Evolutionary conservation across 2,888 invertebrate species (phyloP).

Genomic region (Celastrina argiolus): DNA sequence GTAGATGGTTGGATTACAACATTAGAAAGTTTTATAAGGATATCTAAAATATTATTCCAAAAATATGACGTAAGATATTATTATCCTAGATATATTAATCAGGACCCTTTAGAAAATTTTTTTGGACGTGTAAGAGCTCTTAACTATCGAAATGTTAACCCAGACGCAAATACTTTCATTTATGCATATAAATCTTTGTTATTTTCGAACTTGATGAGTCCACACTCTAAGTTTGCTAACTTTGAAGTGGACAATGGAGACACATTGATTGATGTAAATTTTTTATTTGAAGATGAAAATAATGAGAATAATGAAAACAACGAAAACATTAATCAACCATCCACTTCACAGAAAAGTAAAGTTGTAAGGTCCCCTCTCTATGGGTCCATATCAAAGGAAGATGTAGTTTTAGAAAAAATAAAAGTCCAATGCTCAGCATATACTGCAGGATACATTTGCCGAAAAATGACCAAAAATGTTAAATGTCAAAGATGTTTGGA

Average conservation of each 20-base stretch:
- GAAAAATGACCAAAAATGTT: slow-evolving; percentile 25
- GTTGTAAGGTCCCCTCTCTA: background rate
- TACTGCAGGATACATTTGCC: slow-evolving; percentile 27
- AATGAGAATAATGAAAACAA: background rate
- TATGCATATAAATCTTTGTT: slow-evolving; percentile 33
- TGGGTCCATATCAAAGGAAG: background rate
- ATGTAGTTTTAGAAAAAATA: slow-evolving; percentile 23
- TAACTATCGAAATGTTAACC: slow-evolving; percentile 35
- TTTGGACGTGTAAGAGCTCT: slow-evolving; percentile 35
- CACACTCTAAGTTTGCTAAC: slow-evolving; percentile 15
- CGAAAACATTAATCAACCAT: background rate
- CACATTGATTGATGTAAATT: slow-evolving; percentile 11
- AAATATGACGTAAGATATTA: slow-evolving; percentile 27
- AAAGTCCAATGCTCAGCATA: slow-evolving; percentile 27
- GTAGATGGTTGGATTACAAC: slow-evolving; percentile 33
- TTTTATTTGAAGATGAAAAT: slow-evolving; percentile 21
- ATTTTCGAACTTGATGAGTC: slow-evolving; percentile 26
- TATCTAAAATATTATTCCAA: background rate
- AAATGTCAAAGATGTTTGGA: slow-evolving; percentile 23
- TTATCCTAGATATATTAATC: slow-evolving; percentile 35
- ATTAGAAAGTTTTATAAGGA: slow-evolving; percentile 32
- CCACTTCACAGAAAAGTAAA: slow-evolving; percentile 11
- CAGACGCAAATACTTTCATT: slow-evolving; percentile 32
- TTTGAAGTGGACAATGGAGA: slow-evolving; percentile 21
- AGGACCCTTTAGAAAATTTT: slow-evolving; percentile 36